Conservation (phyloP, 2,113 vertebrate genomes). For the Urocynchramus pylzowi region DNA sequence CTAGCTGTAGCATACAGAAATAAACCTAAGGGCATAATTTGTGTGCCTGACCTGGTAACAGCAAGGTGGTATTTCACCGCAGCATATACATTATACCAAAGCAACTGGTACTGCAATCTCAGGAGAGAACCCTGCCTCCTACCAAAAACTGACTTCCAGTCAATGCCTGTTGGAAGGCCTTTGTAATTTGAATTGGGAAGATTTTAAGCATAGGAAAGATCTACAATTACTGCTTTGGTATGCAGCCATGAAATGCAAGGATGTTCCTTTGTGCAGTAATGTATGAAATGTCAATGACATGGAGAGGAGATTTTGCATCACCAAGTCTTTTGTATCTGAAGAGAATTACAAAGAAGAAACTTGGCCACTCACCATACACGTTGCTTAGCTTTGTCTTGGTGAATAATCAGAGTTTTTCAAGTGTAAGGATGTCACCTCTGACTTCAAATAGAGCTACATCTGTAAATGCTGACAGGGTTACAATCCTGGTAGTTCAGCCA, state of each 20-base stretch:
- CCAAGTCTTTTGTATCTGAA: background rate
- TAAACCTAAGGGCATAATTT: background rate
- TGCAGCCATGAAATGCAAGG: background rate
- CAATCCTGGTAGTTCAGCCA: background rate
- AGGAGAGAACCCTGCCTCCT: background rate
- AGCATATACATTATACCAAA: background rate
- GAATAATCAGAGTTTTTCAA: background rate
- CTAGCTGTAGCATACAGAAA: background rate
- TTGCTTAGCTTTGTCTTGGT: background rate
- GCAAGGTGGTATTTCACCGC: background rate
- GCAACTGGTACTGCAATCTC: background rate
- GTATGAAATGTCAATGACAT: rapidly evolving
- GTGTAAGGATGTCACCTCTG: background rate
- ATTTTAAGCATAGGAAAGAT: background rate
- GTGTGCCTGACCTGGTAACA: background rate
- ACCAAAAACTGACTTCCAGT: background rate
- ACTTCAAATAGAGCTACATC: background rate
- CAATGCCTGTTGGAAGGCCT: background rate
- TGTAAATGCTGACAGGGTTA: background rate
- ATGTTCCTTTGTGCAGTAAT: background rate
- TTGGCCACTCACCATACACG: background rate
- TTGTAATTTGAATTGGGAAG: background rate
- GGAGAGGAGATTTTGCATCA: background rate
- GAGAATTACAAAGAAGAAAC: background rate
- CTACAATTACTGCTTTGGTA: background rate